A percentile compares a stretch with the other conserved stretches of the same genome.
Conservation (phyloP, 2,113 vertebrate species). For the Psittacara wagleri region DNA sequence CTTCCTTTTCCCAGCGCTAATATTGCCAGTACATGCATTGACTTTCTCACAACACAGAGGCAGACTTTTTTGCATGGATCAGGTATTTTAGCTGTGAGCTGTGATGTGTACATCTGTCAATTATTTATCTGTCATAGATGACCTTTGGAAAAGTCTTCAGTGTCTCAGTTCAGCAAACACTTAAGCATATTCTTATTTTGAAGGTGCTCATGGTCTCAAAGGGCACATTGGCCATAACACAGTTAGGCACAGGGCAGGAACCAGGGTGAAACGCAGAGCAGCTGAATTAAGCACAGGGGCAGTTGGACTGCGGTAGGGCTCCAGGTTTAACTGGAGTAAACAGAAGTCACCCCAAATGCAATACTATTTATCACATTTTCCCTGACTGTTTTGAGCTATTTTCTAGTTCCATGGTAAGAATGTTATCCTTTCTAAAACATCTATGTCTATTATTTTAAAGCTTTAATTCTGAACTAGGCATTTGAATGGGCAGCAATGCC, state of each 20-base stretch:
- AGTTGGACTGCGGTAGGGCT: background rate
- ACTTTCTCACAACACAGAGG: background rate
- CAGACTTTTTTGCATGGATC: background rate
- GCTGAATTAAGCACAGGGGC: background rate
- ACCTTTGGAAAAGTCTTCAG: background rate
- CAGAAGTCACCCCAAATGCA: background rate
- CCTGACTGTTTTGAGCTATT: background rate
- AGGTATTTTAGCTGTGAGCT: background rate
- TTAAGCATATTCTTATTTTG: background rate
- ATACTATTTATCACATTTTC: background rate
- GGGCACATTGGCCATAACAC: background rate
- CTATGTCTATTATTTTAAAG: background rate
- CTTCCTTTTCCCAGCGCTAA: background rate
- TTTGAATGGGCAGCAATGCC: background rate
- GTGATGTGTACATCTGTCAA: background rate
- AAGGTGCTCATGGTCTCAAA: background rate
- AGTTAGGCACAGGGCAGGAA: background rate
- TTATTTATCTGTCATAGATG: background rate
- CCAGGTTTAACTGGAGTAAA: background rate
- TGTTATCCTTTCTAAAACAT: background rate
- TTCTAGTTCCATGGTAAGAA: background rate
- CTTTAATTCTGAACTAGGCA: background rate
- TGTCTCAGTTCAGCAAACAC: background rate
- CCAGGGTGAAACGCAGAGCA: background rate
- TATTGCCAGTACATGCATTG: fast-evolving